A percentile compares a stretch with the other conserved stretches of the same genome.
Evolutionary conservation across 2,888 invertebrate genomes (phyloP).

Genomic region (Volucella zonaria): DNA sequence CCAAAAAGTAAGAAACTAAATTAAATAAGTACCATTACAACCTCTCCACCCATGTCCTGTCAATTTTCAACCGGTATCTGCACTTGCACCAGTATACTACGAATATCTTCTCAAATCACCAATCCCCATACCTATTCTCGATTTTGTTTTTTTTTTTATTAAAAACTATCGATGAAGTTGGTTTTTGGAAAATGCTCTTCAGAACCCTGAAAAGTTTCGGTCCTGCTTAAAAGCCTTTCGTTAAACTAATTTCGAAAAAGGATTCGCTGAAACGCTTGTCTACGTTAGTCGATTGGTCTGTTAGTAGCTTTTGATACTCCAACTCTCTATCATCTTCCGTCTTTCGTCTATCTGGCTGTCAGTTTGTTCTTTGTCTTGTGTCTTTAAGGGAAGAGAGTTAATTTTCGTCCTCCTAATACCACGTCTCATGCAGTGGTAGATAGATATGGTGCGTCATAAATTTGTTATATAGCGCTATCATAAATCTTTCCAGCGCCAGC

Average conservation of each 20-base stretch:
- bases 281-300: not conserved
- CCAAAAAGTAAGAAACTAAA: too few relatives aligned
- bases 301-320: constrained; percentile 6
- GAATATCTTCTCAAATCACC: not conserved
- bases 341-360: constrained; percentile 1
- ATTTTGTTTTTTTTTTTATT: constrained; percentile 59
- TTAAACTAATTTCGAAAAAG: constrained; percentile 72
- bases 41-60: too few relatives aligned
- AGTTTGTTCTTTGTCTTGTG: constrained; percentile 25
- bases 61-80: too few relatives aligned
- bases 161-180: constrained; percentile 73
- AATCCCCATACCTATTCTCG: constrained; percentile 1
- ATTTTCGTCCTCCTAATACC: constrained; percentile 60
- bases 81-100: not conserved
- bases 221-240: constrained; percentile 71
- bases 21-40: too few relatives aligned
- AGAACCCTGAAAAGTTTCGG: constrained; percentile 69
- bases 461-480: constrained; percentile 70
- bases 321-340: constrained; percentile 9
- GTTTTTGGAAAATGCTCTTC: constrained; percentile 68
- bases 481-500: constrained; percentile 58
- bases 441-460: constrained; percentile 67
- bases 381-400: constrained; percentile 45
- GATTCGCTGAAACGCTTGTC: constrained; percentile 47
- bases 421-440: constrained; percentile 12